Evolutionary conservation across 2,797 vertebrate species (phyloP).

Genomic region (Staurois parvus): DNA sequence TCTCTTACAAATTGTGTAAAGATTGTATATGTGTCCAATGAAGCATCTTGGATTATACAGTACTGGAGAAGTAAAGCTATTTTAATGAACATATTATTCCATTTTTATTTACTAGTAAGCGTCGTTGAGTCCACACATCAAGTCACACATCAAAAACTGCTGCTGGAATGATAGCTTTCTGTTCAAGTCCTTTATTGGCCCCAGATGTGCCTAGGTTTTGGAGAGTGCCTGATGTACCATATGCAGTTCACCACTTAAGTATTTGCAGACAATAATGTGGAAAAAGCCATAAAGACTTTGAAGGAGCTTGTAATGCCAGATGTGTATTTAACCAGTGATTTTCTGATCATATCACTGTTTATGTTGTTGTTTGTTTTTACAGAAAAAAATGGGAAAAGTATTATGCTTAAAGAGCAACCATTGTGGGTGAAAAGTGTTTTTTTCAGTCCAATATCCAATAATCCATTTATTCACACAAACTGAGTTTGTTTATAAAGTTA

Average conservation of each 20-base stretch:
- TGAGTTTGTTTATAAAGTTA: not conserved
- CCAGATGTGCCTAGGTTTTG: constrained; percentile 54
- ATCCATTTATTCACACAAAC: not conserved
- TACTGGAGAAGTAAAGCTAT: constrained; percentile 3
- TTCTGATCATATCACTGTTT: constrained; percentile 14
- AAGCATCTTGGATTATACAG: constrained; percentile 7
- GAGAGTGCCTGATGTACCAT: constrained; percentile 53
- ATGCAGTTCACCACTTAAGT: constrained; percentile 54
- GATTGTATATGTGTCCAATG: not conserved
- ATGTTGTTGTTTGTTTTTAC: constrained; percentile 5
- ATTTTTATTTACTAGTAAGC: constrained; percentile 29
- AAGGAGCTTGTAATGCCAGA: constrained; percentile 42
- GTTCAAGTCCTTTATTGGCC: constrained; percentile 43
- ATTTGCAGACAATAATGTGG: constrained; percentile 55
- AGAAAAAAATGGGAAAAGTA: not conserved
- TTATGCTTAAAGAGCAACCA: too few species aligned
- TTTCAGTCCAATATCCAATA: not conserved
- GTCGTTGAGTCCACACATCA: constrained; percentile 45
- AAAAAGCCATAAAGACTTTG: constrained; percentile 56
- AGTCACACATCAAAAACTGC: constrained; percentile 51
- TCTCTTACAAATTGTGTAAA: too few species aligned
- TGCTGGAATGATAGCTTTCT: constrained; percentile 45
- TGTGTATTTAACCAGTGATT: constrained; percentile 55
- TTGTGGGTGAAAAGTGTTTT: not conserved
- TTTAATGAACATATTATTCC: constrained; percentile 34